Conservation (phyloP, 2,888 invertebrate genomes). For the Yponomeuta malinellus region DNA sequence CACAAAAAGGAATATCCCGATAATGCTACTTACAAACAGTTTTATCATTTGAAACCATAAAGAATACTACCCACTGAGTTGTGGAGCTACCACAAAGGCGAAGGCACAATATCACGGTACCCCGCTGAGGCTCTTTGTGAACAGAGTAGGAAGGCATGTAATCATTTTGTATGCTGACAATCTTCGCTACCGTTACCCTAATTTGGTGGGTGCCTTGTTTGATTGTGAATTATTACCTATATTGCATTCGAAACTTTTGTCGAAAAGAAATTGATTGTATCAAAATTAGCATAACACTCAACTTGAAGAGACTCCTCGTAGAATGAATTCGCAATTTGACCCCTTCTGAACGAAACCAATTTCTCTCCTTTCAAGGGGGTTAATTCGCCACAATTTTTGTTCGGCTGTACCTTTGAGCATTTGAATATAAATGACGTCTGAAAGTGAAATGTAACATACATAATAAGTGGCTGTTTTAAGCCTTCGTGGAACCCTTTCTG, state of each 20-base stretch:
- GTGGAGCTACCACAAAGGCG: slow-evolving; percentile 69
- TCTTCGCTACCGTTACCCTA: slow-evolving; percentile 67
- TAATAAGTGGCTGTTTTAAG: slow-evolving; percentile 77
- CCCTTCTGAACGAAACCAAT: slow-evolving; percentile 46
- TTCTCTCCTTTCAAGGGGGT: slow-evolving; percentile 68
- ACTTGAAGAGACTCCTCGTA: slow-evolving; percentile 8
- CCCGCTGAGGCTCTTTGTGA: slow-evolving; percentile 73
- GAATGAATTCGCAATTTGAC: slow-evolving; percentile 9
- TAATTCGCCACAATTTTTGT: slow-evolving; percentile 69
- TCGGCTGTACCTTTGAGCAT: slow-evolving; percentile 73
- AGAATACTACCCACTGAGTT: slow-evolving; percentile 69
- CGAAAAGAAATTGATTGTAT: slow-evolving; percentile 5
- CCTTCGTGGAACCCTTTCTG: slow-evolving; percentile 72
- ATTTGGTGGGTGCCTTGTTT: slow-evolving; percentile 62
- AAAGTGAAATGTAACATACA: slow-evolving; percentile 77
- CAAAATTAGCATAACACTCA: slow-evolving; percentile 9
- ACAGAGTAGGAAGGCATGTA: slow-evolving; percentile 68
- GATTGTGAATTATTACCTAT: slow-evolving; percentile 69
- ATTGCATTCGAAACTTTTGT: slow-evolving; percentile 7
- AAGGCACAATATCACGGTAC: slow-evolving; percentile 69
- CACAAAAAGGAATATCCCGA: slow-evolving; percentile 37
- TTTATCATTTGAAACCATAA: slow-evolving; percentile 75
- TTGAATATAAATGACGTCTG: slow-evolving; percentile 77
- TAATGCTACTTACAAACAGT: slow-evolving; percentile 72
- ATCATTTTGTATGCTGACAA: slow-evolving; percentile 66